phyloP scores from a whole-genome alignment of 2,797 vertebrate genomes.

The Chelonia mydas region DNA sequence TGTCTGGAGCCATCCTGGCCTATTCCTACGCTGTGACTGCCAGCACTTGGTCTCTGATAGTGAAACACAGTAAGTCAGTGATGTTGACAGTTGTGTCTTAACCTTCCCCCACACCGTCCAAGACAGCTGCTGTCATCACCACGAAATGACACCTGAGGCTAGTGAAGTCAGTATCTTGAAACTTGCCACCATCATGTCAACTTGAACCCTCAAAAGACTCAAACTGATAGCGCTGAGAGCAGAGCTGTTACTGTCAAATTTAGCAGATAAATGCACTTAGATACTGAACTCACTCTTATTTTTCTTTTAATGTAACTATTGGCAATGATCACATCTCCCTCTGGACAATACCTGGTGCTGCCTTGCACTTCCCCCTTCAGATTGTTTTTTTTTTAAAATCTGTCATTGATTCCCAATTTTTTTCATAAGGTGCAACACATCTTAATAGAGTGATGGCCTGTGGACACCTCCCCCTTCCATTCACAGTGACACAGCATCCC shows the following conservation, averaged over 20 bases:
- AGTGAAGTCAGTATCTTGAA: conserved; percentile 1
- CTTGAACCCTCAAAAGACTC: background rate
- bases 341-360: rapidly evolving
- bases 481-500: background rate
- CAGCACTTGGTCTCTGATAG: background rate
- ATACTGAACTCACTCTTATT: background rate
- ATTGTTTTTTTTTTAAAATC: no score
- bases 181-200: conserved; percentile 20
- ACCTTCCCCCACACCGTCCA: background rate
- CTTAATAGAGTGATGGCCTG: rapidly evolving
- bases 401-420: background rate
- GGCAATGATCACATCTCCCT: background rate
- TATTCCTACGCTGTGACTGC: background rate
- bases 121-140: conserved; percentile 39
- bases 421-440: background rate
- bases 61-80: background rate
- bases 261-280: background rate
- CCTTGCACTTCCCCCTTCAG: rapidly evolving
- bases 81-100: conserved; percentile 42
- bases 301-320: conserved; percentile 11
- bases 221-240: rapidly evolving
- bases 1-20: background rate
- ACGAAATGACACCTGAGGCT: conserved; percentile 21
- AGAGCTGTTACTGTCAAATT: conserved; percentile 34
- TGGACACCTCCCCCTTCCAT: rapidly evolving